Conservation (phyloP, 2,888 invertebrate genomes). For the Dolichomitus sp. region DNA sequence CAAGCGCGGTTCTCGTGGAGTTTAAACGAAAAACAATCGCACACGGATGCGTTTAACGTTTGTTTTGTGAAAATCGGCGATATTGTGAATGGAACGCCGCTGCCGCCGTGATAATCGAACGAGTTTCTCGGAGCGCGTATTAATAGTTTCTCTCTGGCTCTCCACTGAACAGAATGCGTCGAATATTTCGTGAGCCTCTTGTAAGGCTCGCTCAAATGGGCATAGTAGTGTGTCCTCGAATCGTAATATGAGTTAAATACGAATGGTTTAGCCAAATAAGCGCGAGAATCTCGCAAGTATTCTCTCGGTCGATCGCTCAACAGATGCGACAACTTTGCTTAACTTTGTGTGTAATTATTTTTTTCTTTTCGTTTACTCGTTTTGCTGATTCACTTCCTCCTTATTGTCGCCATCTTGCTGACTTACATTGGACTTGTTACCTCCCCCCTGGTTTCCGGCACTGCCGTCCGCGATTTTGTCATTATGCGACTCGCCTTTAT, state of each 20-base stretch:
- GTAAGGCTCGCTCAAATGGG: constrained; percentile 21
- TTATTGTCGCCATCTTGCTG: constrained; percentile 83
- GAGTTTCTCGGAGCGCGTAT: constrained; percentile 31
- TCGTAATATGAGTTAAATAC: constrained; percentile 21
- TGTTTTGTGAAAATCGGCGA: constrained; percentile 14
- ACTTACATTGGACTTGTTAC: constrained; percentile 81
- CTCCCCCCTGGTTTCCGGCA: constrained; percentile 79
- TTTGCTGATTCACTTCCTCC: constrained; percentile 85
- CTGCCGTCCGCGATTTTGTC: constrained; percentile 82
- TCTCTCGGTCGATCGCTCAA: constrained; percentile 19
- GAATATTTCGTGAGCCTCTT: constrained; percentile 12
- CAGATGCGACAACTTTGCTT: constrained; percentile 1
- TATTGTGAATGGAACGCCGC: constrained; percentile 22
- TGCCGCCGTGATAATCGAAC: constrained; percentile 21
- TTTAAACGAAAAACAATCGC: not conserved
- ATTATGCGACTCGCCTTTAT: constrained; percentile 83
- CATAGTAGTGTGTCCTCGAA: constrained; percentile 15
- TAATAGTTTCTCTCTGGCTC: not conserved
- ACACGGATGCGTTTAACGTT: not conserved
- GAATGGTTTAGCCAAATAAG: constrained; percentile 26
- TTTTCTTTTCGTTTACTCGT: constrained; percentile 78
- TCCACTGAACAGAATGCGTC: constrained; percentile 18
- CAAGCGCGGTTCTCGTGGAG: not conserved
- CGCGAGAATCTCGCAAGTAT: constrained; percentile 21
- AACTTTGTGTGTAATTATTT: constrained; percentile 1